Evolutionary conservation across 1,140 invertebrate genomes (phyloP).

Genomic region (Magallana ariakensis): DNA sequence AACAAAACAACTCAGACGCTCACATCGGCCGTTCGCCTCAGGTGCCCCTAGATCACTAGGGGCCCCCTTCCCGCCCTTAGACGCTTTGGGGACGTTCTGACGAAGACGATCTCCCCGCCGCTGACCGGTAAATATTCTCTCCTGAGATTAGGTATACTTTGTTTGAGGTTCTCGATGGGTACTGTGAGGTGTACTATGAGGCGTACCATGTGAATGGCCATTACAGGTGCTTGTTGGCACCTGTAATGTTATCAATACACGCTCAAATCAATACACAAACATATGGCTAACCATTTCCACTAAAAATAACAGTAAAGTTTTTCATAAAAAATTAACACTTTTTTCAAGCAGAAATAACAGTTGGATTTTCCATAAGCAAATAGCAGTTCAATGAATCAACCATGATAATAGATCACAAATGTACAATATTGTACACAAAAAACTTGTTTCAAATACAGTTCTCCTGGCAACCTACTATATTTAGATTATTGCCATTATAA

Average conservation of each 20-base stretch:
- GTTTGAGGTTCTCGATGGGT: not conserved
- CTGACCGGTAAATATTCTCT: not conserved
- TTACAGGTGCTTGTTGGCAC: not conserved
- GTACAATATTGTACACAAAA: no score
- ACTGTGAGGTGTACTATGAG: no score
- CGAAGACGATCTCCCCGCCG: not conserved
- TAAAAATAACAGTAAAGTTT: not conserved
- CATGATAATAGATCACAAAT: no score
- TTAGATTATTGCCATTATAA: no score
- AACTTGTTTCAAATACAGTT: no score
- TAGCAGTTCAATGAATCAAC: no score
- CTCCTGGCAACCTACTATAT: no score
- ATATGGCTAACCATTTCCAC: not conserved
- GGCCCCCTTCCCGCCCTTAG: not conserved
- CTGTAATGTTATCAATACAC: no score
- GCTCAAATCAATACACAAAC: no score
- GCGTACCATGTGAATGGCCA: not conserved
- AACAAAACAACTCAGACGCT: not conserved
- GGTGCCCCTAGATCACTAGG: not conserved
- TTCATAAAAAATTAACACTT: not conserved
- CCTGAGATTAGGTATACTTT: slow-evolving; percentile 14
- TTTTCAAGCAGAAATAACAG: no score
- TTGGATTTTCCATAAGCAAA: no score
- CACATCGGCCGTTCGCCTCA: not conserved
- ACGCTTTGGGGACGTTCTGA: not conserved